A percentile compares a stretch with the other conserved stretches of the same genome.
phyloP scores from a whole-genome alignment of 2,888 invertebrate genomes.

The Pristionchus japonicus region DNA sequence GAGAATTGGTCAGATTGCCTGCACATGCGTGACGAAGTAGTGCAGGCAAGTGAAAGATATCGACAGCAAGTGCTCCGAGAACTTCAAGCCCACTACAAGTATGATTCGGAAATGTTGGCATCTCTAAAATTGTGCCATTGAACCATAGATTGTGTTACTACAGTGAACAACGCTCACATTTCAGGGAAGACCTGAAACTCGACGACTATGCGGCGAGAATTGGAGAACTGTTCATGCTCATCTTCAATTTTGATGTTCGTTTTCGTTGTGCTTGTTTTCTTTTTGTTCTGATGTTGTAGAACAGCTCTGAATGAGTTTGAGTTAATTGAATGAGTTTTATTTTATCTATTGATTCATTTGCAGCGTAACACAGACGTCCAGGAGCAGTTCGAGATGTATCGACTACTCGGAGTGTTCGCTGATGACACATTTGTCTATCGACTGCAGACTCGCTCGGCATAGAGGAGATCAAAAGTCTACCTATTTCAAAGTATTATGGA shows the following conservation, averaged over 20 bases:
- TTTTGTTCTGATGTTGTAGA: too few relatives aligned
- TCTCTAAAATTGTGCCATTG: background rate
- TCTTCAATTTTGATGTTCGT: slow-evolving; percentile 6
- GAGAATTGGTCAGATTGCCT: background rate
- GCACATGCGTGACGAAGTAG: background rate
- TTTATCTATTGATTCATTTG: background rate
- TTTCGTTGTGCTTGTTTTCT: too few relatives aligned
- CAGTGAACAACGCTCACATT: too few relatives aligned
- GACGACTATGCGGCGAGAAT: slow-evolving; percentile 9
- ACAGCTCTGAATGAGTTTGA: too few relatives aligned
- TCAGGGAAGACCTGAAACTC: slow-evolving; percentile 1
- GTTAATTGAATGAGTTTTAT: background rate
- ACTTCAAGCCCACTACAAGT: background rate
- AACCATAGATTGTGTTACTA: too few relatives aligned
- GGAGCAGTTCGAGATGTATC: slow-evolving; percentile 15
- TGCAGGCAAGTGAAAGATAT: background rate
- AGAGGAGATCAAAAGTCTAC: too few relatives aligned
- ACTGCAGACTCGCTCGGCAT: background rate
- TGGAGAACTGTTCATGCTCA: slow-evolving; percentile 17
- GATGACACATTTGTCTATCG: slow-evolving; percentile 9
- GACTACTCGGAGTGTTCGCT: background rate
- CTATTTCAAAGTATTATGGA: too few relatives aligned
- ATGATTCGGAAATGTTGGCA: background rate
- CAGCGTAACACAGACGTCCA: background rate
- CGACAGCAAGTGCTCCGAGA: background rate